Percentiles rank a stretch among this genome's conserved stretches.
Evolutionary conservation across 2,113 vertebrate genomes (phyloP).

Genomic region (Zosterops pallidus): DNA sequence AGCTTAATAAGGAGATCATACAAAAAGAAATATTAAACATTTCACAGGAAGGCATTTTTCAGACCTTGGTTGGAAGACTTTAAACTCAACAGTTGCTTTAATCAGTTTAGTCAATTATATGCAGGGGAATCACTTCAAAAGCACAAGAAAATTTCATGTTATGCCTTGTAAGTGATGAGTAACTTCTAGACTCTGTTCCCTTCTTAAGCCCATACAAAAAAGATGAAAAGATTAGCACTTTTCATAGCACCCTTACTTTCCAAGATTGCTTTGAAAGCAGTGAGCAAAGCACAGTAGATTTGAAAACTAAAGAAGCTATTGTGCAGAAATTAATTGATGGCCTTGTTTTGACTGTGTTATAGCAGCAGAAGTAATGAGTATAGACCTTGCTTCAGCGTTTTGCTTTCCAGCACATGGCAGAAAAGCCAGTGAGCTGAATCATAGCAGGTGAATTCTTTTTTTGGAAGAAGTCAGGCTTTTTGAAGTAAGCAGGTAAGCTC

Average conservation of each 20-base stretch:
- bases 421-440: neutral
- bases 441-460: constrained; percentile 12
- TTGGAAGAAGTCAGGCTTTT: neutral
- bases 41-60: constrained; percentile 49
- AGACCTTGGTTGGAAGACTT: constrained; percentile 40
- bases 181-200: constrained; percentile 12
- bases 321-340: constrained; percentile 49
- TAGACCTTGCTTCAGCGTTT: constrained; percentile 3
- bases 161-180: constrained; percentile 49
- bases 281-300: neutral
- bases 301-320: constrained; percentile 26
- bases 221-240: constrained; percentile 58
- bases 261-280: constrained; percentile 32
- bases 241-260: neutral
- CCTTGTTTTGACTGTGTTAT: constrained; percentile 14
- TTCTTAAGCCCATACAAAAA: constrained; percentile 28
- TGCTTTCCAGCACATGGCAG: neutral
- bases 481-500: constrained; percentile 18
- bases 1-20: constrained; percentile 23
- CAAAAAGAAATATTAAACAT: constrained; percentile 55
- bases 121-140: constrained; percentile 60
- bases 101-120: constrained; percentile 67
- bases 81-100: constrained; percentile 61
- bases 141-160: constrained; percentile 39
- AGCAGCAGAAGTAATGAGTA: constrained; percentile 9